Conservation (phyloP, 2,888 invertebrate genomes). For the Megaustenia siamemsis region DNA sequence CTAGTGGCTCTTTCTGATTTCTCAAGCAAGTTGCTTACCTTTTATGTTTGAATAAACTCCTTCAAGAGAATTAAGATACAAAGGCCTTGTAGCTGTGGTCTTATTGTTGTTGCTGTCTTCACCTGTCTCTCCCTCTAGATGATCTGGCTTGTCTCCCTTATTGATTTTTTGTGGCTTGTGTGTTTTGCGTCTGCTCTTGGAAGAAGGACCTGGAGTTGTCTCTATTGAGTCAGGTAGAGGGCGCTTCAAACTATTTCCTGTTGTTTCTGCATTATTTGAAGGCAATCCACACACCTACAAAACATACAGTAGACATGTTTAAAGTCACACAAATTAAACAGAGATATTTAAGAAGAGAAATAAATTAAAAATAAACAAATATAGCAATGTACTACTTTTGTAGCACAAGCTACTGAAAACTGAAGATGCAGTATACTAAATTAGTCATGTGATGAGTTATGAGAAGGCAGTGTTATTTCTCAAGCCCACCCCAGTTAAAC, state of each 20-base stretch:
- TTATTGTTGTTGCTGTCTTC: conserved; percentile 39
- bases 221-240: conserved; percentile 16
- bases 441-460: no score
- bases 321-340: not conserved
- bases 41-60: conserved; percentile 5
- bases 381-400: no score
- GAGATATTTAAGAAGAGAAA: no score
- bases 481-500: no score
- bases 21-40: not conserved
- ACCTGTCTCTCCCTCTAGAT: not conserved
- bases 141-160: conserved; percentile 20
- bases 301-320: not conserved
- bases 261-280: not conserved
- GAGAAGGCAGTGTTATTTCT: no score
- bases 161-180: conserved; percentile 52
- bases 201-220: conserved; percentile 22
- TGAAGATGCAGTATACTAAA: no score
- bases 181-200: conserved; percentile 48
- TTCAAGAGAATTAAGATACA: not conserved
- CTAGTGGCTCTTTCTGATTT: no score
- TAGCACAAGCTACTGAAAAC: no score
- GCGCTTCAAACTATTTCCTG: conserved; percentile 22
- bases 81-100: not conserved
- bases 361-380: no score
- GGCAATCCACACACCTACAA: conserved; percentile 1